phyloP scores from a whole-genome alignment of 2,113 vertebrate genomes.

The Epinephelus moara region DNA sequence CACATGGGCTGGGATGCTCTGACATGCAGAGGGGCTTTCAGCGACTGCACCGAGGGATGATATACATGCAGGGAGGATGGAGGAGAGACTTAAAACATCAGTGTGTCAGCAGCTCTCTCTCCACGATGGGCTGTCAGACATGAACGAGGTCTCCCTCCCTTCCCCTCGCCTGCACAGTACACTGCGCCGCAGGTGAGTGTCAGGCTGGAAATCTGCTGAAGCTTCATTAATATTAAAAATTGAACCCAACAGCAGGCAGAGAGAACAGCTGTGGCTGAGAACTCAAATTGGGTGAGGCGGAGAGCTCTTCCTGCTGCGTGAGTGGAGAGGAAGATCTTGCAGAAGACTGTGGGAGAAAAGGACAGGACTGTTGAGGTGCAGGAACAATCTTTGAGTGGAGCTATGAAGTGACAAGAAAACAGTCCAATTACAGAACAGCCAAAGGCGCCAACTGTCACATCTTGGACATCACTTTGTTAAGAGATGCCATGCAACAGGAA shows the following conservation, averaged over 20 bases:
- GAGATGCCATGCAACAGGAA: constrained; percentile 22
- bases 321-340: constrained; percentile 12
- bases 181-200: constrained; percentile 68
- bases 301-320: constrained; percentile 51
- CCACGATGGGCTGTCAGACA: constrained; percentile 61
- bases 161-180: constrained; percentile 15
- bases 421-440: constrained; percentile 50
- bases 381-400: constrained; percentile 3
- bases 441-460: constrained; percentile 41
- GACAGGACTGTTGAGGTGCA: neutral
- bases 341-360: constrained; percentile 11
- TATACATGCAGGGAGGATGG: constrained; percentile 46
- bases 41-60: constrained; percentile 32
- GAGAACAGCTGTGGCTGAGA: constrained; percentile 46
- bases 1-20: constrained; percentile 34
- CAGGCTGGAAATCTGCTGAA: constrained; percentile 54
- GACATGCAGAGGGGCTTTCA: constrained; percentile 43
- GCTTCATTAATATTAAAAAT: constrained; percentile 81
- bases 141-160: constrained; percentile 37
- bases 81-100: constrained; percentile 50
- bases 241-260: constrained; percentile 54
- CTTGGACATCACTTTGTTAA: neutral
- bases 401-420: constrained; percentile 34
- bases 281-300: constrained; percentile 17
- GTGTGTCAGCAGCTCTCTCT: constrained; percentile 62